Percentiles rank a stretch among this genome's conserved stretches.
Conservation (phyloP, 1,140 invertebrate species). For the Leucophenga varia region DNA sequence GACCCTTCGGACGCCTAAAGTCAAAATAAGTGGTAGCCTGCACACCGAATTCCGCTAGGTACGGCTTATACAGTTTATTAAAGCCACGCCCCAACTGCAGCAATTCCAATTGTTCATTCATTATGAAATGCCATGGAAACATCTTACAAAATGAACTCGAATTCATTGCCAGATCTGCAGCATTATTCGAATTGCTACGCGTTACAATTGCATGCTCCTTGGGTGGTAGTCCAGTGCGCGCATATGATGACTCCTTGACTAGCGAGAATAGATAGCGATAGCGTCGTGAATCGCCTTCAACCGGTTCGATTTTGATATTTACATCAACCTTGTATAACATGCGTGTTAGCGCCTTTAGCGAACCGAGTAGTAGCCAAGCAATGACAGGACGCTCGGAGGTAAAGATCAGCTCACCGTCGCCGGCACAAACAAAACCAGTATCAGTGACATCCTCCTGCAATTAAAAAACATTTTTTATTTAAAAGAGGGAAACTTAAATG, state of each 20-base stretch:
- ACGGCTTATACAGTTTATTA: constrained; percentile 75
- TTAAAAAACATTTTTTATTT: too few species aligned
- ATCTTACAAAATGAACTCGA: constrained; percentile 84
- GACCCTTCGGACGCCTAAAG: constrained; percentile 72
- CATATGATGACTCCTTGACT: constrained; percentile 32
- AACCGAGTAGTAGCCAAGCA: constrained; percentile 74
- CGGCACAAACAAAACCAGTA: constrained; percentile 74
- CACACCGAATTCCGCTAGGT: constrained; percentile 67
- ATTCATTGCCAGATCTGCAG: constrained; percentile 71
- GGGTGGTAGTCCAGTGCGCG: neutral
- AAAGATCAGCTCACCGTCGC: constrained; percentile 71
- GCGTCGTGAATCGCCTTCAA: constrained; percentile 47
- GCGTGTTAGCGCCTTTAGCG: constrained; percentile 72
- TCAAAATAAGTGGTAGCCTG: constrained; percentile 76
- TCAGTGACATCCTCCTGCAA: constrained; percentile 64
- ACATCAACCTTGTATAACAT: constrained; percentile 72
- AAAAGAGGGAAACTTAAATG: too few species aligned
- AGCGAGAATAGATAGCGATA: constrained; percentile 54
- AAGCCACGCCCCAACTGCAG: constrained; percentile 85
- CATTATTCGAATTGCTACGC: constrained; percentile 62
- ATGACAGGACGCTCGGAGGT: constrained; percentile 77
- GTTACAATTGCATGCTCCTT: constrained; percentile 29
- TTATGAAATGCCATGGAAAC: constrained; percentile 91
- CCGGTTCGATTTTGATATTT: constrained; percentile 62
- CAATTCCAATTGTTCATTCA: constrained; percentile 76